These are phyloP conservation scores for Trinorchestia longiramus DNA, from an alignment of 1,140 invertebrate genomes.

Conservation along the genomic window DNA sequence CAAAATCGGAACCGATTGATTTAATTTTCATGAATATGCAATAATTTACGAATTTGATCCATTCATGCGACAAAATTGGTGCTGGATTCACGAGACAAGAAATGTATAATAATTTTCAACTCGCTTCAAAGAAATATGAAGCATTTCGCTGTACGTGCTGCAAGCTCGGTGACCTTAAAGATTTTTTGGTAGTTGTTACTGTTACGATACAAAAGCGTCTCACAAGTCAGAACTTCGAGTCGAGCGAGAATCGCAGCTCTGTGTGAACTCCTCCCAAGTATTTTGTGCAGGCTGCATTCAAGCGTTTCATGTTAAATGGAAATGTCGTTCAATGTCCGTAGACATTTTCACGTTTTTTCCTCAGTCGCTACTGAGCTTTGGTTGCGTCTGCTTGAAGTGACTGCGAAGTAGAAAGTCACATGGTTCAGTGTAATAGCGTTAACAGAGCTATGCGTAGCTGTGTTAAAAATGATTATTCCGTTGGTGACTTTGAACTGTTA, in stretches of 20 bases:
- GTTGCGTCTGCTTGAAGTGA: background rate
- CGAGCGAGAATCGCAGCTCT: background rate
- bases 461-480: too few species aligned
- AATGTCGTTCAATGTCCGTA: background rate
- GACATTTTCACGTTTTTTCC: background rate
- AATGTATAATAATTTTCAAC: background rate
- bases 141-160: background rate
- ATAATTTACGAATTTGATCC: too few species aligned
- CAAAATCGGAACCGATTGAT: too few species aligned
- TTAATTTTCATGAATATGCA: too few species aligned
- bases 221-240: background rate
- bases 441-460: too few species aligned
- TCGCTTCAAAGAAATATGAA: background rate
- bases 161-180: background rate
- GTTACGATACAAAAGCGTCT: background rate
- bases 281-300: conserved; percentile 6
- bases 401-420: background rate
- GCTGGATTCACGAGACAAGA: too few species aligned
- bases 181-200: background rate
- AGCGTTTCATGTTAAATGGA: background rate
- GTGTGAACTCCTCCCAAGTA: background rate
- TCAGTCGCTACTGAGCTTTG: background rate
- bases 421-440: background rate
- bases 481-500: too few species aligned
- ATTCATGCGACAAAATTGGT: too few species aligned